Evolutionary conservation across 2,113 vertebrate species (phyloP), one percentile per base, ranked within the genome.

Genomic region (Rousettus leschenaultii): DNA sequence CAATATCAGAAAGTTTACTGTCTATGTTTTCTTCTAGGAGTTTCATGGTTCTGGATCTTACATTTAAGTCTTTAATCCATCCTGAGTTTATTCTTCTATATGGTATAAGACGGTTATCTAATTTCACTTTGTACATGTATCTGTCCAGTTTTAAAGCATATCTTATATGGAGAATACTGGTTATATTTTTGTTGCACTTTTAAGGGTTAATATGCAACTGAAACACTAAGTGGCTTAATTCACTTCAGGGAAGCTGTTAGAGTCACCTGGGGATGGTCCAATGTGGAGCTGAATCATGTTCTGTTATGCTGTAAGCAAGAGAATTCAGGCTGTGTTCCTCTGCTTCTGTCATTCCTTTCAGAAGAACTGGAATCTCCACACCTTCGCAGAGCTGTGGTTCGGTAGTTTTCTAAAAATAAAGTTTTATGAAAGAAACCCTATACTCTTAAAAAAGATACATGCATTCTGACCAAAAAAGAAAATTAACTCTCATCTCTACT

Each of bases 171-270:
- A 94, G 18, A 95, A 51, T 78, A 59, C 12, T 14, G 1, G 30
- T 71, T 90, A 73, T 83, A 6, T 43, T 86, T 87, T 61, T 89
- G 26, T 77, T 86, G 77, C 61, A 24, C 38, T 95, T 96, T 92
- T 79, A 80, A 91, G 93, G 28, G 51, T 89, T 95, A 85, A 85
- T 71, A 61, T 85, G 30, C 68, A 92, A 93, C 28, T 82, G 21
- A 26, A 93, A 80, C 77, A 80, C 51, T 82, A 95, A 91, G 26
- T 63, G n/a, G 48, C 73, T 28, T 91, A 95, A 86, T 96, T 90
- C 22, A 77, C 94, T 59, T 68, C 51, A 65, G 65, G 48, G 55
- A 63, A 94, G 74, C 38, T 84, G 75, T 40, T 86, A 74, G 89
- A 65, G 33, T 94, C 71, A 85, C 85, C 28, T 91, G n/a, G 86